phyloP scores from a whole-genome alignment of 2,113 vertebrate genomes.

The Aptenodytes patagonicus region DNA sequence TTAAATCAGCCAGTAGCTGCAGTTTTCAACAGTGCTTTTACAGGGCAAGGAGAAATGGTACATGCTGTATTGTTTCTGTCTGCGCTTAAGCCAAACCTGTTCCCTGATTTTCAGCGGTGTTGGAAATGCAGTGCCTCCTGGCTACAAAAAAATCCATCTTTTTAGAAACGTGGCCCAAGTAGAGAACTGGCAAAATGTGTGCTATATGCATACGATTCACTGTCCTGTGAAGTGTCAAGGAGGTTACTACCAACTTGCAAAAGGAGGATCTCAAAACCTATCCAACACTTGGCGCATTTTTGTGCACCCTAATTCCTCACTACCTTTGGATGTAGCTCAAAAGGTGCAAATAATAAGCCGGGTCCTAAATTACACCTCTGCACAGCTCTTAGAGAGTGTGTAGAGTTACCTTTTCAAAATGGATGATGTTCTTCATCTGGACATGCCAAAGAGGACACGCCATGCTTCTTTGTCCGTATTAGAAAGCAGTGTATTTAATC shows the following conservation, averaged over 20 bases:
- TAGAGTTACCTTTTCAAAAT: neutral
- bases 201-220: fast-evolving
- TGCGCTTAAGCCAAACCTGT: neutral
- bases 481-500: neutral
- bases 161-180: neutral
- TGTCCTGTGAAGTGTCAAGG: neutral
- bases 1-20: neutral
- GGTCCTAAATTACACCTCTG: neutral
- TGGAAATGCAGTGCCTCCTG: neutral
- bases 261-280: neutral
- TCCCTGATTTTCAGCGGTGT: neutral
- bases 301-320: neutral
- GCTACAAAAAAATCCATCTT: neutral
- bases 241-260: neutral
- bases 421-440: neutral
- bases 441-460: neutral
- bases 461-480: fast-evolving
- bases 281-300: neutral
- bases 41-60: constrained; percentile 13
- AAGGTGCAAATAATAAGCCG: neutral
- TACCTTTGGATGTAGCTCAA: neutral
- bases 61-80: neutral
- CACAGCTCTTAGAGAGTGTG: fast-evolving
- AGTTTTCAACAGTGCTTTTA: constrained; percentile 10
- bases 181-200: neutral